Conservation (phyloP, 2,113 vertebrate genomes). For the Terrapene triunguis region DNA sequence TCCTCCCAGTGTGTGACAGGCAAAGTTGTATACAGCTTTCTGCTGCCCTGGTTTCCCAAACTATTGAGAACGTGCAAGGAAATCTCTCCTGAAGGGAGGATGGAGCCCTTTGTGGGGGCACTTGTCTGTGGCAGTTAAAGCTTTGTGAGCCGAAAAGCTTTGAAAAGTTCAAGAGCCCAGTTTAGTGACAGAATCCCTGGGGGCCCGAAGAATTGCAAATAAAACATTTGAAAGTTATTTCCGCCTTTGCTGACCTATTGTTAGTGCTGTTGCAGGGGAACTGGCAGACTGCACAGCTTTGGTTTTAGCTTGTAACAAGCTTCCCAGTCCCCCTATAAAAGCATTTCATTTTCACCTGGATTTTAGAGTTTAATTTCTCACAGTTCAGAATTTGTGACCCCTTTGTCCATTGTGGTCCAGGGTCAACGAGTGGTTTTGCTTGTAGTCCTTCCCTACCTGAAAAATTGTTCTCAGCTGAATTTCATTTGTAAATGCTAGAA, state of each 20-base stretch:
- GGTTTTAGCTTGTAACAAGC: slow-evolving; percentile 10
- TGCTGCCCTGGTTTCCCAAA: background rate
- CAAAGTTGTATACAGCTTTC: background rate
- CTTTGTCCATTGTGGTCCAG: background rate
- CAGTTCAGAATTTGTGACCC: slow-evolving; percentile 24
- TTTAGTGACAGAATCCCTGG: background rate
- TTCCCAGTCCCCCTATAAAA: background rate
- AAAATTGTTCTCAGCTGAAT: background rate
- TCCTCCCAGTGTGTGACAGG: background rate
- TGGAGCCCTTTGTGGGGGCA: background rate
- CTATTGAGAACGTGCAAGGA: background rate
- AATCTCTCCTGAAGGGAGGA: background rate
- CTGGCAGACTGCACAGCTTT: slow-evolving; percentile 6
- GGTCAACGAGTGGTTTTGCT: background rate
- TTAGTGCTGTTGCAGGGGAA: slow-evolving; percentile 19
- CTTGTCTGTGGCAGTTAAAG: background rate
- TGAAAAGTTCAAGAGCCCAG: background rate
- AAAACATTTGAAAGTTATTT: slow-evolving; percentile 11
- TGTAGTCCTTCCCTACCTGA: background rate
- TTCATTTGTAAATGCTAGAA: background rate
- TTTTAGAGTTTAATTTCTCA: slow-evolving; percentile 48
- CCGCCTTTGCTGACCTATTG: slow-evolving; percentile 26
- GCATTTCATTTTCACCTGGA: slow-evolving; percentile 33
- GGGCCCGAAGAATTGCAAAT: background rate
- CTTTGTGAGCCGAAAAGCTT: background rate